phyloP scores from a whole-genome alignment of 2,113 vertebrate genomes.

The Climacteris rufus region DNA sequence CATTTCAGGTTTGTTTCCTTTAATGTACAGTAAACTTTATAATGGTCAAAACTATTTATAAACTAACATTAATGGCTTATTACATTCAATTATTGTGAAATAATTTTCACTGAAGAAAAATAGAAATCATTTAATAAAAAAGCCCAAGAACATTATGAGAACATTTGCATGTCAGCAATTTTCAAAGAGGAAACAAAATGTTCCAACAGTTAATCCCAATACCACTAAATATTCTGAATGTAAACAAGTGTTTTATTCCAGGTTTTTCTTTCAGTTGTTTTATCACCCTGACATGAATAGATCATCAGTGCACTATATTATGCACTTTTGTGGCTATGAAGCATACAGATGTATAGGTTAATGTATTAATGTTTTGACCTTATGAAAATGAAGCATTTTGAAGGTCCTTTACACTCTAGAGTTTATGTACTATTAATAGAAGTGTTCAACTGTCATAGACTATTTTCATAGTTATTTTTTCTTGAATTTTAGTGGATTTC shows the following conservation, averaged over 20 bases:
- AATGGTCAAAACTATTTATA: neutral
- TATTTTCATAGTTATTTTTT: neutral
- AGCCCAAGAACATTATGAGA: neutral
- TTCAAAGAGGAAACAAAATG: neutral
- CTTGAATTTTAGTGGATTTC: neutral
- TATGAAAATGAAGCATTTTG: neutral
- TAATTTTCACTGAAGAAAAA: neutral
- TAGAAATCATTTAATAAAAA: neutral
- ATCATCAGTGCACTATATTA: neutral
- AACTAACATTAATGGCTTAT: neutral
- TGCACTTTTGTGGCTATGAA: accelerated
- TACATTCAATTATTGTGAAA: neutral
- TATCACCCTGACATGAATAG: neutral
- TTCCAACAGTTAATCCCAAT: neutral
- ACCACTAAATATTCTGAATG: neutral
- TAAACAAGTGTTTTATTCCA: neutral
- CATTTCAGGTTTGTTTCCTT: neutral
- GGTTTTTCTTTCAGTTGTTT: neutral
- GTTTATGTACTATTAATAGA: neutral
- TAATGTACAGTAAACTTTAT: neutral
- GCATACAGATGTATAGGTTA: neutral
- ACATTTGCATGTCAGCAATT: neutral
- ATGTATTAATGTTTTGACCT: neutral
- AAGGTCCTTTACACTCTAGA: neutral
- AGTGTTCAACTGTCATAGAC: neutral